Evolutionary conservation across 2,797 vertebrate species (phyloP), one percentile per base, ranked within the genome.

Genomic region (Leuciscus waleckii): DNA sequence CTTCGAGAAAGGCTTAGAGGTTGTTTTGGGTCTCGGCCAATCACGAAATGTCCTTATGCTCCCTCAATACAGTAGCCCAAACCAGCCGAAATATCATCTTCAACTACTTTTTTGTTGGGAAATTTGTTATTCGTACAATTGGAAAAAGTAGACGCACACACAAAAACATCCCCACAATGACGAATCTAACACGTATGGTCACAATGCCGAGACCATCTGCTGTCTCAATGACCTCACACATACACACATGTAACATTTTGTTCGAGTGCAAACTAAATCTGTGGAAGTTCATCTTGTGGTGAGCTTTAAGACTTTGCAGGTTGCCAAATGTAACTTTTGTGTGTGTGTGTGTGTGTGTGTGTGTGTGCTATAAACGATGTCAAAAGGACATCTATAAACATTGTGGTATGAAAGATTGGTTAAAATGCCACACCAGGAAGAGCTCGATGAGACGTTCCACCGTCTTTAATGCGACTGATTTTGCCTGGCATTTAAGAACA

Each of bases 71-170:
- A 84, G 83, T 23, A 63, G 76, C 61, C 70, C 49, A 79, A 67
- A 85, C 26, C 23, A 73, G 73, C 78, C 65, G 14, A 80, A 49
- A n/a, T 65, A 51, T 85, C 10, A 26, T 43, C 35, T 49, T 74
- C 78, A 73, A 39, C 73, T 56, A 61, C 76, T 73, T 80, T 14
- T 49, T n/a, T 35, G 35, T 68, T 68, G 21, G 85, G 19, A 80
- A 17, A 89, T 75, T 71, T 77, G 61, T 85, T 84, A 90, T 87
- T 76, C 67, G 71, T 82, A 87, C 74, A 87, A 75, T 51, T 82
- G 5, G 69, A 79, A 87, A 74, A 54, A 13, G 41, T 71, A 86
- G 14, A 85, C 13, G 85, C 54, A 43, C 17, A 75, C 41, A 81
- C 17, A 80, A 39, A 69, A 23, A 51, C 29, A 73, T 54, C 56